Evolutionary conservation across 2,888 invertebrate genomes (phyloP).

Genomic region (Scelioninae gen. 1): DNA sequence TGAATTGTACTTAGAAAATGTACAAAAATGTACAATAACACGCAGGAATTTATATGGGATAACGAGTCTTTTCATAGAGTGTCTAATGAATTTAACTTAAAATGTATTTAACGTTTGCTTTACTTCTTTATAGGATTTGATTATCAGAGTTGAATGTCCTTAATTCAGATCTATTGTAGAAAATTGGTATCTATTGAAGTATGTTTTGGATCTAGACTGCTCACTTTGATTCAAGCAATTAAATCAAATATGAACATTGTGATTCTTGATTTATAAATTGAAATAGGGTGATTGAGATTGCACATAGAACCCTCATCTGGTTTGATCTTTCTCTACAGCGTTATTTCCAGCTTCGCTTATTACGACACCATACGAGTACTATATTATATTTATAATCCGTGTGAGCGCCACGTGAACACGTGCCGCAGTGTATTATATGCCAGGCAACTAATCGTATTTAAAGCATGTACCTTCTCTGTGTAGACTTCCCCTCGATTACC

Average conservation of each 20-base stretch:
- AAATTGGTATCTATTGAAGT: constrained; percentile 34
- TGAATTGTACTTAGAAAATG: not conserved
- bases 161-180: constrained; percentile 35
- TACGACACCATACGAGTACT: constrained; percentile 72
- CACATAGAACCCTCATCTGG: constrained; percentile 65
- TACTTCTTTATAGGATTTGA: not conserved
- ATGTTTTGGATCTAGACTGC: constrained; percentile 39
- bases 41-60: too few relatives aligned
- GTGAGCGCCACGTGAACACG: constrained; percentile 82
- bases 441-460: constrained; percentile 80
- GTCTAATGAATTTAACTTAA: not conserved
- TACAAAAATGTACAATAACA: too few relatives aligned
- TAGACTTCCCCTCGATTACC: constrained; percentile 72
- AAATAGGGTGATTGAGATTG: constrained; percentile 65
- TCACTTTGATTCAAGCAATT: constrained; percentile 67
- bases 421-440: constrained; percentile 77
- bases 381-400: constrained; percentile 84
- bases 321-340: constrained; percentile 57
- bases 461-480: constrained; percentile 71
- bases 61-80: too few relatives aligned
- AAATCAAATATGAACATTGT: constrained; percentile 65
- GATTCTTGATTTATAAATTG: constrained; percentile 69
- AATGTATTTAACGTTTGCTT: not conserved
- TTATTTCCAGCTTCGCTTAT: constrained; percentile 68
- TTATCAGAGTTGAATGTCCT: constrained; percentile 11